Base-by-base conservation (phyloP, 2,888 invertebrate genomes). In the Frankliniella intonsa region DNA sequence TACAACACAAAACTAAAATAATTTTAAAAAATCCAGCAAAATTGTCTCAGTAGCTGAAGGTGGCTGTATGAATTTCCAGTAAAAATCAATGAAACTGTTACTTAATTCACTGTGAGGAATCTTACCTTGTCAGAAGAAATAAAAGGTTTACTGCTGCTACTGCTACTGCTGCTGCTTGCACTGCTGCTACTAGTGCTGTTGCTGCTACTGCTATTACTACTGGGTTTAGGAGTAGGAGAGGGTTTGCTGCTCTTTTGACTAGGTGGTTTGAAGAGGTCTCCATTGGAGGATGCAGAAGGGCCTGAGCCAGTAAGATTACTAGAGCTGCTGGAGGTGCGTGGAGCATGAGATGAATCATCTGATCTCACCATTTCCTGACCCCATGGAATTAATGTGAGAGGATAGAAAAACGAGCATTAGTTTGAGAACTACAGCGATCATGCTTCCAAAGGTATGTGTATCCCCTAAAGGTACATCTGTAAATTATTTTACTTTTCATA, bases 131-230 rank as follows among this genome's bases (percentile, higher is more conserved):
- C 69, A 25, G 69, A 11, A 25, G 69, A 25, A 9, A 38, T 38
- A 38, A 76, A 76, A 76, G 69, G 69, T 76, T 76, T 76, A 76
- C 69, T 76, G 69, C 69, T 76, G 25, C 69, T 76, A 25, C 69
- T 76, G 69, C 69, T 76, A 25, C 69, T 76, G 69, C 69, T 22
- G 25, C 69, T 25, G 69, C 69, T 25, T 22, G 69, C 25, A 76
- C 25, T 76, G 69, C 69, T 76, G 69, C 69, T 25, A 76, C 69
- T 76, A 76, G 69, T 76, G 69, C 69, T 76, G 69, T 76, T 76
- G 69, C 69, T 25, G 25, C 69, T 76, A 76, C 69, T 76, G 69
- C 69, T 76, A 76, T 22, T 76, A 25, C 69, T 76, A 76, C 69
- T 76, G 69, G 69, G 25, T 76, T 76, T 76, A 25, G 69, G 69